Evolutionary conservation across 2,113 vertebrate genomes (phyloP).

Genomic region (Hemicordylus capensis): DNA sequence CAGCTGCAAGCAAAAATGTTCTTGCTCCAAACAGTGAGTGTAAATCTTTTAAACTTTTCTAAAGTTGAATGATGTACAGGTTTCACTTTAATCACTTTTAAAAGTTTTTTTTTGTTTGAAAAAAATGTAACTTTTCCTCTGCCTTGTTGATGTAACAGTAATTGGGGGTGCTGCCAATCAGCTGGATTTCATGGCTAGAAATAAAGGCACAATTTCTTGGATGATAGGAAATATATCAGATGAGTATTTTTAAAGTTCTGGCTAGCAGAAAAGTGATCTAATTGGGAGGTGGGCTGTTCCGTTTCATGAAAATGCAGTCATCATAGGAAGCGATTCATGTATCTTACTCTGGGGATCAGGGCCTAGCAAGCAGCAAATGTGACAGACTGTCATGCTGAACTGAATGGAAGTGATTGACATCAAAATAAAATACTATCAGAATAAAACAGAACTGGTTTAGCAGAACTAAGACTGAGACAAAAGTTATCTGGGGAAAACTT

Average conservation of each 20-base stretch:
- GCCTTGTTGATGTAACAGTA: slow-evolving; percentile 54
- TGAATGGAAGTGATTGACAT: not conserved
- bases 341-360: slow-evolving; percentile 28
- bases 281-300: not conserved
- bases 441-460: not conserved
- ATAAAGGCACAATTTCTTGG: slow-evolving; percentile 46
- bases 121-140: slow-evolving; percentile 51
- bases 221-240: slow-evolving; percentile 41
- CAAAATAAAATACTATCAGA: not conserved
- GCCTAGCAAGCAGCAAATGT: not conserved
- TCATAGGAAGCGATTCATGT: slow-evolving; percentile 2
- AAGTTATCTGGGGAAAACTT: too few relatives aligned
- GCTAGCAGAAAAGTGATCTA: slow-evolving; percentile 37
- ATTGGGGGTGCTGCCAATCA: slow-evolving; percentile 70
- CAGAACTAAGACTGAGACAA: too few relatives aligned
- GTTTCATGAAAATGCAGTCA: slow-evolving; percentile 27
- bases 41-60: slow-evolving; percentile 77
- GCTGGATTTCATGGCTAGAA: slow-evolving; percentile 13
- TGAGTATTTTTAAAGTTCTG: slow-evolving; percentile 41
- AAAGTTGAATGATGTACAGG: slow-evolving; percentile 69
- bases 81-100: slow-evolving; percentile 71
- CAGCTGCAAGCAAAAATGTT: slow-evolving; percentile 75
- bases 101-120: slow-evolving; percentile 35
- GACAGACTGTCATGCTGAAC: slow-evolving; percentile 7
- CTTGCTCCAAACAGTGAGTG: slow-evolving; percentile 71